Percentiles rank a stretch among this genome's conserved stretches.
Evolutionary conservation across 2,113 vertebrate genomes (phyloP).

Genomic region (Megaleporinus macrocephalus): DNA sequence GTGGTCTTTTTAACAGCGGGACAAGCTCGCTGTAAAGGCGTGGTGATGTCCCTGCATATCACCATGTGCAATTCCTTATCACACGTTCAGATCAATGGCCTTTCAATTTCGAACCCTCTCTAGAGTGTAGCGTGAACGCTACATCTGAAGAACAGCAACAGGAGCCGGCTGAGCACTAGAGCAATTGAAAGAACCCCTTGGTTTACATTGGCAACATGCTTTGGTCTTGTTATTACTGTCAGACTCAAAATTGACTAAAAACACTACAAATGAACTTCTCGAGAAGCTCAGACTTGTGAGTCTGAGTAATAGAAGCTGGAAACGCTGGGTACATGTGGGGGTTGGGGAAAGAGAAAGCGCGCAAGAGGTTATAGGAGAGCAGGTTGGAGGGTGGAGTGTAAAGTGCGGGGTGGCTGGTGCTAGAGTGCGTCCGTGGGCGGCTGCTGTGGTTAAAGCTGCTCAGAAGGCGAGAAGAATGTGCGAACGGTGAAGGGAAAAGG

Average conservation of each 20-base stretch:
- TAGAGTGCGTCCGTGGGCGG: slow-evolving; percentile 61
- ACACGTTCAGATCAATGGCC: background rate
- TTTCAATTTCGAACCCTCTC: background rate
- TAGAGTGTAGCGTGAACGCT: too few species aligned
- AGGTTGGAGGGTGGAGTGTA: slow-evolving; percentile 19
- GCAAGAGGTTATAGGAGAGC: background rate
- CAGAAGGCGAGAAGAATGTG: slow-evolving; percentile 31
- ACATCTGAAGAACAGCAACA: too few species aligned
- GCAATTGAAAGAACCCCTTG: background rate
- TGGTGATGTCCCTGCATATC: background rate
- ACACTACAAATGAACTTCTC: background rate
- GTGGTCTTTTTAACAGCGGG: background rate
- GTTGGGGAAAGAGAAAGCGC: background rate
- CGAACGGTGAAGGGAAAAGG: slow-evolving; percentile 30
- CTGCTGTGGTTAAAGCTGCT: slow-evolving; percentile 59
- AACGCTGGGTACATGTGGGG: slow-evolving; percentile 13
- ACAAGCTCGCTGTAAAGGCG: background rate
- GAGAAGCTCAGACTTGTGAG: background rate
- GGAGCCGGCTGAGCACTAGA: background rate
- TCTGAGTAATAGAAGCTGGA: slow-evolving; percentile 21
- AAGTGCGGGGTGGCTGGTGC: slow-evolving; percentile 16
- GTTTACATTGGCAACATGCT: background rate
- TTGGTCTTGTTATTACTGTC: background rate
- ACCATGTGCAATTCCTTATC: background rate
- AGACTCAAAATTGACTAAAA: slow-evolving; percentile 7